Conservation (phyloP, 2,113 vertebrate species). For the Gnathonemus echidnorhynchus region DNA sequence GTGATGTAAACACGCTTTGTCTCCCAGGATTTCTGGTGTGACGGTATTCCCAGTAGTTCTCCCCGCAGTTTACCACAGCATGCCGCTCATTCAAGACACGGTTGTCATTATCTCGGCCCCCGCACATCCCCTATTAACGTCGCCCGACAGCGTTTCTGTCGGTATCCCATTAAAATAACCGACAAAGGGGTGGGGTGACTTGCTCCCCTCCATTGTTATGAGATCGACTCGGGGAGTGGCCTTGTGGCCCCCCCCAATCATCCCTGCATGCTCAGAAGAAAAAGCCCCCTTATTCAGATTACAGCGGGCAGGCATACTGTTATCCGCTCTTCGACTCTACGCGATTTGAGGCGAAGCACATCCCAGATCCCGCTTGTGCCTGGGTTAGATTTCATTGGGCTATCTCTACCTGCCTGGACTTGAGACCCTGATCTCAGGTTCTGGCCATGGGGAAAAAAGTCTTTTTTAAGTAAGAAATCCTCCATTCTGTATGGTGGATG, state of each 20-base stretch:
- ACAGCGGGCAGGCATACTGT: not conserved
- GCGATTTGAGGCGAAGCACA: not conserved
- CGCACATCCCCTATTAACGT: not conserved
- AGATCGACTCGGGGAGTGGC: not conserved
- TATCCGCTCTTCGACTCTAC: not conserved
- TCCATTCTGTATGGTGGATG: not conserved
- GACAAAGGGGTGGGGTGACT: not conserved
- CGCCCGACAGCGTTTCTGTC: constrained; percentile 1
- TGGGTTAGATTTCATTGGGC: not conserved
- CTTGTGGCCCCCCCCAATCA: not conserved
- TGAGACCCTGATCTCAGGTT: not conserved
- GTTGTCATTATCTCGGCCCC: constrained; percentile 3
- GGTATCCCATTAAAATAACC: constrained; percentile 20
- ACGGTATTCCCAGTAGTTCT: not conserved
- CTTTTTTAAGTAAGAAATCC: not conserved
- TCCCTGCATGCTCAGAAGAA: not conserved
- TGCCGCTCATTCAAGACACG: not conserved
- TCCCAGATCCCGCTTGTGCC: not conserved
- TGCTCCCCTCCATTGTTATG: not conserved
- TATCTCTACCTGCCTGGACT: not conserved
- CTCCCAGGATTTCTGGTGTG: not conserved
- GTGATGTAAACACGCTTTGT: constrained; percentile 2
- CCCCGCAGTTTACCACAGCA: not conserved
- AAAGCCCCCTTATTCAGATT: not conserved
- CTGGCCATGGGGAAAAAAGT: not conserved